A percentile compares a stretch with the other conserved stretches of the same genome.
Evolutionary conservation across 2,888 invertebrate species (phyloP).

Genomic region (Flexamia atlantica): DNA sequence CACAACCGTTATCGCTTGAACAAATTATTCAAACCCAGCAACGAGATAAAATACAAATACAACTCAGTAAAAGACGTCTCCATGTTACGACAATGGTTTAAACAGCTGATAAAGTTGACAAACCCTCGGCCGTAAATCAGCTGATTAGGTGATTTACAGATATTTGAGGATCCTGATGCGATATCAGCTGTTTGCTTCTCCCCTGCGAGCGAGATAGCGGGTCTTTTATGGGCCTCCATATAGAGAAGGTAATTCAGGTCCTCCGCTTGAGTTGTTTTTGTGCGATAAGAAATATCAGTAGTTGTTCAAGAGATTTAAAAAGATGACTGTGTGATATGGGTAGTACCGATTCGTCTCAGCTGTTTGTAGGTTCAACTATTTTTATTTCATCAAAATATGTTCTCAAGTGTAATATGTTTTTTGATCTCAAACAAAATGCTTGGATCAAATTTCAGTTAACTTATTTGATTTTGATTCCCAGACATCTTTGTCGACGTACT

Average conservation of each 20-base stretch:
- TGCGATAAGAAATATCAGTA: neutral
- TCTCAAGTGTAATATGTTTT: too few relatives aligned
- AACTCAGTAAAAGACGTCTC: neutral
- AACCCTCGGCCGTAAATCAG: constrained; percentile 32
- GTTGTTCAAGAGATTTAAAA: too few relatives aligned
- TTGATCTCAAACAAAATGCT: too few relatives aligned
- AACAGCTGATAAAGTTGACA: constrained; percentile 38
- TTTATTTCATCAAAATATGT: too few relatives aligned
- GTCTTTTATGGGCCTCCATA: neutral
- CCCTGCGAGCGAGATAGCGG: neutral
- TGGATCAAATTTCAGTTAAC: too few relatives aligned
- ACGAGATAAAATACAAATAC: neutral
- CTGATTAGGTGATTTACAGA: constrained; percentile 54
- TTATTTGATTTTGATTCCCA: too few relatives aligned
- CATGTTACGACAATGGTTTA: neutral
- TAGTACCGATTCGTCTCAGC: too few relatives aligned
- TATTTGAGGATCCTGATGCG: constrained; percentile 3
- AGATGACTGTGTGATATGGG: too few relatives aligned
- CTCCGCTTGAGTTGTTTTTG: neutral
- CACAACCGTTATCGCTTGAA: too few relatives aligned
- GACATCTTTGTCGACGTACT: too few relatives aligned
- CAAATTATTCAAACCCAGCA: neutral
- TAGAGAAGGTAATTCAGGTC: neutral
- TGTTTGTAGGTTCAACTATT: too few relatives aligned
- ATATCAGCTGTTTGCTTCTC: constrained; percentile 26